Percentiles rank a stretch among this genome's conserved stretches.
phyloP scores from a whole-genome alignment of 23 tunicate genomes.

The Ciona savignyi region DNA sequence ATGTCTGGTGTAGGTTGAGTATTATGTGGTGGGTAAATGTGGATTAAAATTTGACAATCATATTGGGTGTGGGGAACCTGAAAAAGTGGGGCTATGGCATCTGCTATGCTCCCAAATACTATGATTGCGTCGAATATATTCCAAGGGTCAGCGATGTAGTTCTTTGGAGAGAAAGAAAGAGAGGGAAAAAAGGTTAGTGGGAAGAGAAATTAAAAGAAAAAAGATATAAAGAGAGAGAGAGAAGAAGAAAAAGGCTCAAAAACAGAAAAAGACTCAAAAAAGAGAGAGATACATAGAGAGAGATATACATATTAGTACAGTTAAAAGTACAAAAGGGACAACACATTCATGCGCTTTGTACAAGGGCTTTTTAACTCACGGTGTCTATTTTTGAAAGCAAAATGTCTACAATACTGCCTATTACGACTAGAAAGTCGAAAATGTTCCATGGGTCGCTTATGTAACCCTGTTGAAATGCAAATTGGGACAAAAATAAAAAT shows the following conservation, averaged over 20 bases:
- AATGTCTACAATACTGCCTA: slow-evolving; percentile 90
- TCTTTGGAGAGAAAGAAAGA: slow-evolving; percentile 31
- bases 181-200: too few relatives aligned
- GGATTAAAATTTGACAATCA: too few relatives aligned
- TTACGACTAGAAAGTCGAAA: slow-evolving; percentile 84
- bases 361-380: background rate
- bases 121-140: slow-evolving; percentile 89
- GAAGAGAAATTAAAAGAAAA: background rate
- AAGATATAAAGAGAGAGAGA: background rate
- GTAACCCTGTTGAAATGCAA: slow-evolving; percentile 45
- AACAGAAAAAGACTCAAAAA: background rate
- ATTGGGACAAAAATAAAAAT: background rate
- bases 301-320: background rate
- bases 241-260: background rate
- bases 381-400: slow-evolving; percentile 14
- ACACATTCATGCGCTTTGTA: background rate
- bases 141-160: slow-evolving; percentile 87
- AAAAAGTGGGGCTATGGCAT: slow-evolving; percentile 38
- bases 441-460: slow-evolving; percentile 92
- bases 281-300: background rate
- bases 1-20: too few relatives aligned
- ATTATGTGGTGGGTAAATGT: too few relatives aligned
- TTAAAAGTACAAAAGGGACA: background rate
- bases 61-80: too few relatives aligned
- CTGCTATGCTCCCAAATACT: slow-evolving; percentile 87